Base-by-base conservation (phyloP, 2,888 invertebrate species). In the Watsonalla cultraria region DNA sequence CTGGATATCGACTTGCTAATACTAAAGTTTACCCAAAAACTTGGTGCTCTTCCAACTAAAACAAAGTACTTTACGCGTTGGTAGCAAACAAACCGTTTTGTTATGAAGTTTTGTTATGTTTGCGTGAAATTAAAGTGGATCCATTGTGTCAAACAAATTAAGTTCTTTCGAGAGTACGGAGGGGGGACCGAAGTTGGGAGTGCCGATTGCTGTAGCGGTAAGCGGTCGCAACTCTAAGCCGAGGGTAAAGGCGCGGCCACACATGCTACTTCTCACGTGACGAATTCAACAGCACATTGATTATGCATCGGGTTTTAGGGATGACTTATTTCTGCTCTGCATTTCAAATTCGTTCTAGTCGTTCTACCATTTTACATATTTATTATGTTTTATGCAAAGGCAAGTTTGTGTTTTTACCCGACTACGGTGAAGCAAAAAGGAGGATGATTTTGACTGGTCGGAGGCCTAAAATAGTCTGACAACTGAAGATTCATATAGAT, bases 151-250 rank as follows among this genome's bases (percentile, higher is more conserved):
- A 66, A 71, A 74, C 72, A 74, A 75, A 78, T 72, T 59, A 76
- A 73, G 75, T 72, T 73, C 69, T 74, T 70, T 75, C 57, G 56
- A 60, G 66, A 69, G 66, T 69, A 70, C 69, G 67, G 62, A 67
- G 61, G 54, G 61, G 57, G 61, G 60, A 64, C 63, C 69, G 70
- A 83, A 86, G 85, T 86, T 84, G 69, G 58, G 71, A 86, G 86
- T 86, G 84, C 80, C 58, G 78, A 84, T 77, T 78, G 74, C 71
- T 87, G 86, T 85, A 67, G 80, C 68, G 81, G 82, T 69, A 60
- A 64, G 80, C 68, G 82, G 82, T 72, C 67, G 58, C 59, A 74
- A 79, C 78, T 78, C 68, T 53, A 57, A 68, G 68, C 64, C 61
- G 55, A 66, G 63, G 64, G 58, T 49, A 49, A 49, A 11, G 42